These are phyloP conservation scores for Drosophila ezoana DNA, from an alignment of 2,888 invertebrate genomes.

Conservation along the genomic window DNA sequence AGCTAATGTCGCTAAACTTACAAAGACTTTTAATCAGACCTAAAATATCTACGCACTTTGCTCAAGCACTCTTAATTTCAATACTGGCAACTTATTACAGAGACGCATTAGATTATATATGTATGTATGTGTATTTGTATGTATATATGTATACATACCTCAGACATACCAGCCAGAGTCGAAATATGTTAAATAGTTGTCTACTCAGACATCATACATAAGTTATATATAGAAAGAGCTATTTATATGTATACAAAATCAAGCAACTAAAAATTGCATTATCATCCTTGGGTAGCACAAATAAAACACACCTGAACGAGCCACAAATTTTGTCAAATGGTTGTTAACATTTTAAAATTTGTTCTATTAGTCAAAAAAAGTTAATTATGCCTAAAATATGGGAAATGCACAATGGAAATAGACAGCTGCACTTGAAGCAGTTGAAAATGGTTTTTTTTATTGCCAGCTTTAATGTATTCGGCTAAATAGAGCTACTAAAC, in stretches of 20 bases:
- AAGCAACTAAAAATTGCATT: not conserved
- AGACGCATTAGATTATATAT: constrained; percentile 5
- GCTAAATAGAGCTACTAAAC: not conserved
- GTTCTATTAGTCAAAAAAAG: too few species aligned
- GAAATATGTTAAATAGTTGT: not conserved
- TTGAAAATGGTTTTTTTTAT: not conserved
- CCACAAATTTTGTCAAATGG: not conserved
- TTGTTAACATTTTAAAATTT: too few species aligned
- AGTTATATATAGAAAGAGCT: too few species aligned
- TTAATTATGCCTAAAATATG: too few species aligned
- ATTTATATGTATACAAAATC: not conserved
- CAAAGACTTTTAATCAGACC: not conserved
- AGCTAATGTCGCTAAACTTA: not conserved
- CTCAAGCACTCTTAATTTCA: not conserved
- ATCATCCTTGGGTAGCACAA: constrained; percentile 5
- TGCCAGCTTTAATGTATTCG: not conserved
- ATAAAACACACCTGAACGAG: constrained; percentile 3
- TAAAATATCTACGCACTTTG: not conserved
- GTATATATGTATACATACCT: not conserved
- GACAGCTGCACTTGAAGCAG: not conserved
- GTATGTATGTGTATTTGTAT: not conserved
- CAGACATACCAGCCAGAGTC: not conserved
- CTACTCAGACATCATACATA: not conserved
- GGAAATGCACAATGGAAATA: too few species aligned
- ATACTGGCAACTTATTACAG: not conserved